These are phyloP conservation scores for Heliconius erato DNA, from an alignment of 2,888 invertebrate genomes.

Conservation along the genomic window DNA sequence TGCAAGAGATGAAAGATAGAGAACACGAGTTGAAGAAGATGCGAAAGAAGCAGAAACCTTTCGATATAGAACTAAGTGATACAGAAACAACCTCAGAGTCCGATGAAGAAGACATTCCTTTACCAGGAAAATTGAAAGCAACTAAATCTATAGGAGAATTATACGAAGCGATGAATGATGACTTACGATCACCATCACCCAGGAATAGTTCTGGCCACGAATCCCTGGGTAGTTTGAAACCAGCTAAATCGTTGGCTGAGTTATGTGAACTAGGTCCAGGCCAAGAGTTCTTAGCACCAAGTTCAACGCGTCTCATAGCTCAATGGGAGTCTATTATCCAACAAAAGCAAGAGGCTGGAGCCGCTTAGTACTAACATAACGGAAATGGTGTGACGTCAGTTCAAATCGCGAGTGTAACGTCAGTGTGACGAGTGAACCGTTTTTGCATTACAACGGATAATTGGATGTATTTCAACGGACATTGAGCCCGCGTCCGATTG, in stretches of 20 bases:
- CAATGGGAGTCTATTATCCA: conserved; percentile 93
- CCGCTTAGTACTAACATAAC: conserved; percentile 66
- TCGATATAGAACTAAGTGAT: conserved; percentile 88
- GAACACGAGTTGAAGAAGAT: conserved; percentile 92
- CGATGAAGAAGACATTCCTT: conserved; percentile 86
- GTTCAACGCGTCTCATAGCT: conserved; percentile 90
- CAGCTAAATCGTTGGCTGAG: conserved; percentile 89
- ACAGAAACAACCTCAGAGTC: conserved; percentile 85
- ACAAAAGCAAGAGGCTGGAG: conserved; percentile 86
- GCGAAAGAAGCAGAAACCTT: conserved; percentile 87
- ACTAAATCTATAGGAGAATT: conserved; percentile 89
- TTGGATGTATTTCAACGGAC: conserved; percentile 25
- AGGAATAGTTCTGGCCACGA: conserved; percentile 79
- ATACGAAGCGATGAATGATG: conserved; percentile 86
- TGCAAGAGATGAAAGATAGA: conserved; percentile 93
- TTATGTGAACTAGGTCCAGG: conserved; percentile 88
- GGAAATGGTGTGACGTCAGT: conserved; percentile 49
- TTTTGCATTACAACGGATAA: conserved; percentile 36
- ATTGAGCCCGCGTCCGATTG: conserved; percentile 19
- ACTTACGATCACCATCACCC: conserved; percentile 79
- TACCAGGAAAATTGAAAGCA: conserved; percentile 87
- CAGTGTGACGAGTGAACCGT: conserved; percentile 45
- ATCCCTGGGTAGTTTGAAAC: conserved; percentile 85
- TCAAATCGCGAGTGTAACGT: conserved; percentile 51
- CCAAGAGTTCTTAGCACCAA: conserved; percentile 88